Conservation (phyloP, 1,140 invertebrate species). For the Drepana arcuata region DNA sequence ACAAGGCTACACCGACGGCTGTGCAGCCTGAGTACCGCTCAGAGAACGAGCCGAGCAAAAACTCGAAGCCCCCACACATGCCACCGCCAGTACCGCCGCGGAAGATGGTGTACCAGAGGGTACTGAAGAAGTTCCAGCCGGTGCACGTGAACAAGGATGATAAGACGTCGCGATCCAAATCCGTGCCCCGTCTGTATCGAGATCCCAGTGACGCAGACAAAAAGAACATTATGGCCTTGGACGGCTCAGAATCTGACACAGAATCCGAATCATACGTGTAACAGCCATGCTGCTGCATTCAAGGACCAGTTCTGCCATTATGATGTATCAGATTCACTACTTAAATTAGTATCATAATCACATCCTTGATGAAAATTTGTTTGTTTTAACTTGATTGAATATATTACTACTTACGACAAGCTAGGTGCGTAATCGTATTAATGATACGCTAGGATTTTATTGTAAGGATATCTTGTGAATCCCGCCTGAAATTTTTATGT, state of each 20-base stretch:
- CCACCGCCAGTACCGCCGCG: slow-evolving; percentile 64
- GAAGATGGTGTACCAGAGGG: slow-evolving; percentile 63
- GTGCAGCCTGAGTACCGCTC: slow-evolving; percentile 52
- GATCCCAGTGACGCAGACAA: slow-evolving; percentile 46
- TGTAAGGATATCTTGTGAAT: slow-evolving; percentile 31
- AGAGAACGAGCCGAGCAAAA: slow-evolving; percentile 45
- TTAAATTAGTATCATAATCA: too few relatives aligned
- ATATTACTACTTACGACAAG: too few relatives aligned
- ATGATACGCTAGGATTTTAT: slow-evolving; percentile 5
- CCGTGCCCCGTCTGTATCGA: slow-evolving; percentile 51
- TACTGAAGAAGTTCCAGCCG: slow-evolving; percentile 65
- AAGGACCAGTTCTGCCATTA: slow-evolving; percentile 10
- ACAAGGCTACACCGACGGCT: slow-evolving; percentile 63
- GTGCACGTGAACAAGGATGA: slow-evolving; percentile 64
- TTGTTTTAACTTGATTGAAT: slow-evolving; percentile 6
- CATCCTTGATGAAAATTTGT: slow-evolving; percentile 11
- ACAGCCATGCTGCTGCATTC: slow-evolving; percentile 14
- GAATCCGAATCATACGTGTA: slow-evolving; percentile 69
- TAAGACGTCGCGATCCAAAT: slow-evolving; percentile 53
- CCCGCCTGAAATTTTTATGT: slow-evolving; percentile 60
- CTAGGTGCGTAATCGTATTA: too few relatives aligned
- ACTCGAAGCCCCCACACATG: slow-evolving; percentile 49
- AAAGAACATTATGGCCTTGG: slow-evolving; percentile 55
- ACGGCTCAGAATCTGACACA: slow-evolving; percentile 62
- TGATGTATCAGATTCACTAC: neutral